Base-by-base conservation (phyloP, 2,113 vertebrate species). In the Platichthys flesus region DNA sequence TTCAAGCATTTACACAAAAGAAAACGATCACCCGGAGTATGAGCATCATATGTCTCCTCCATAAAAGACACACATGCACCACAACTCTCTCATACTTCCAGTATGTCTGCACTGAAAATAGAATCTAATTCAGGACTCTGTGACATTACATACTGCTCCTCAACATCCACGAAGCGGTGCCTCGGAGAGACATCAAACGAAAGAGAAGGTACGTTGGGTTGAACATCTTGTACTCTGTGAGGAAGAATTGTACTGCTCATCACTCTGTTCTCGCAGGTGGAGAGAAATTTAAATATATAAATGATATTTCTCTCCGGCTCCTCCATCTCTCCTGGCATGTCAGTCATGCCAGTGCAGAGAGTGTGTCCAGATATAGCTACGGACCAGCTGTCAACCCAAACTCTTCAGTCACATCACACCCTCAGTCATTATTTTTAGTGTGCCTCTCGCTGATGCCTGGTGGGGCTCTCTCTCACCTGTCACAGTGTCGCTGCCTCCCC, bases 331-430 rank as follows among this genome's bases (percentile, higher is more conserved):
- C n/a, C 62, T 10, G 4, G 55, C 52, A 52, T 82, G 87, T 83
- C 84, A 85, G 64, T 86, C 72, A 87, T 67, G 80, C 82, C 78
- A 58, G 37, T 67, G 70, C 40, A 60, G 57, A 57, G 57, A 73
- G 69, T 62, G 83, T 4, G 66, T 78, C 76, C 85, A 81, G 71
- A 89, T 87, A 81, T 76, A 90, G 87, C 83, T 40, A 37, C 2
- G 18, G 68, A 84, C 65, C 13, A 52, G 76, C 85, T 78, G 84
- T 85, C 85, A 81, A 3, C 64, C 21, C 45, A 23, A 37, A 70
- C 89, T 88, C 86, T 89, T 92, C 89, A 90, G 85, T 92, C 89
- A 88, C 67, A 67, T 69, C 74, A 72, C 81, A 82, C 71, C 70
- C 49, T 59, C 64, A 76, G 63, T 87, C 87, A 89, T 92, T 89